phyloP scores from a whole-genome alignment of 2,113 vertebrate species.

The Antechinus stuartii region DNA sequence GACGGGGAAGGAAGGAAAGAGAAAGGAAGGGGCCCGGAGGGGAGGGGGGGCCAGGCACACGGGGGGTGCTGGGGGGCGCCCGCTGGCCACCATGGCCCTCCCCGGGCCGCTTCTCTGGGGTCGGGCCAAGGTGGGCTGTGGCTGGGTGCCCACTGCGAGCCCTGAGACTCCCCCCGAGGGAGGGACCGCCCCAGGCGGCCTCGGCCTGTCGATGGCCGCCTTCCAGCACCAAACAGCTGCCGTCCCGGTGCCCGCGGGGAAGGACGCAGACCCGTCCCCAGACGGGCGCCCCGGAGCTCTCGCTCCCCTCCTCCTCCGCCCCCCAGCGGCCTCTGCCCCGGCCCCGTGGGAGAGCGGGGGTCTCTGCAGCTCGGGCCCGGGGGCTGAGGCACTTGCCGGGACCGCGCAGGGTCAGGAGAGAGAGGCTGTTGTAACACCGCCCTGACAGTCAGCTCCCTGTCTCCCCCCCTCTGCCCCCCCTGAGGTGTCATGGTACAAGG shows the following conservation, averaged over 20 bases:
- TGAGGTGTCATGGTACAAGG: slow-evolving; percentile 87
- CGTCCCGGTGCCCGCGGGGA: not conserved
- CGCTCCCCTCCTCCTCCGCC: slow-evolving; percentile 8
- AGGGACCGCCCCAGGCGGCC: no score
- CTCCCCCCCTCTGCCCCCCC: slow-evolving; percentile 73
- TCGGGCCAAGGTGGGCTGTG: slow-evolving; percentile 40
- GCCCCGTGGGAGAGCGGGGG: slow-evolving; percentile 71
- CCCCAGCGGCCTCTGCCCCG: slow-evolving; percentile 46
- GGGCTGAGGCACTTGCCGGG: slow-evolving; percentile 74
- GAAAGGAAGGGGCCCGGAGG: not conserved
- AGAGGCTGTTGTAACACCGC: slow-evolving; percentile 78
- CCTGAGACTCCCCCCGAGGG: slow-evolving; percentile 16
- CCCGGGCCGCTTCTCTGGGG: slow-evolving; percentile 57
- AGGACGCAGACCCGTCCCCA: not conserved
- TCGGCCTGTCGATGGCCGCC: not conserved
- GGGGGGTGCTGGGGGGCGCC: slow-evolving; percentile 84
- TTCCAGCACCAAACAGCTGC: not conserved
- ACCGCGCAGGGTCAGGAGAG: slow-evolving; percentile 79
- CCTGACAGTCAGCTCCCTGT: slow-evolving; percentile 79
- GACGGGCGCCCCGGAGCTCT: not conserved
- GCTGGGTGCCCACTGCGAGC: not conserved
- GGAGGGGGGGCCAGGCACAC: slow-evolving; percentile 81
- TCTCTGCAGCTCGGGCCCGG: slow-evolving; percentile 52
- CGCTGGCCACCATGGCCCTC: slow-evolving; percentile 83
- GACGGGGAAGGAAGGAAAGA: no score